phyloP scores from a whole-genome alignment of 2,113 vertebrate genomes.

The Chaenogobius annularis region DNA sequence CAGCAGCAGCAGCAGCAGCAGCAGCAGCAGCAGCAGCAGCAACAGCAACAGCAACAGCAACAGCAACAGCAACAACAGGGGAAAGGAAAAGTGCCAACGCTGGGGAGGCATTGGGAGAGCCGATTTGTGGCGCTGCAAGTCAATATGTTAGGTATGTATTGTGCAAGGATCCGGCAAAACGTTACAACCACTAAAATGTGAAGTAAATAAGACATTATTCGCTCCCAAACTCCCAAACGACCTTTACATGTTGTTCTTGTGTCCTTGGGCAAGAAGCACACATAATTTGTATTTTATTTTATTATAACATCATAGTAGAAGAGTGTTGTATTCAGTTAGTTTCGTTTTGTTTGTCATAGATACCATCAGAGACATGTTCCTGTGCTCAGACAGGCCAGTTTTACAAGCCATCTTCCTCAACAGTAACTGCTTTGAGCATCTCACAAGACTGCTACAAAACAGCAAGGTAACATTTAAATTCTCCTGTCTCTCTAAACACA shows the following conservation, averaged over 20 bases:
- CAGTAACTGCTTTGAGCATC: conserved; percentile 98
- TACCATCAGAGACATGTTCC: conserved; percentile 96
- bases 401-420: conserved; percentile 98
- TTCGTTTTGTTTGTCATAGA: conserved; percentile 70
- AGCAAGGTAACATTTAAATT: conserved; percentile 85
- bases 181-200: not conserved
- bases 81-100: conserved; percentile 52
- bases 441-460: conserved; percentile 94
- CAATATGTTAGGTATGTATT: conserved; percentile 88
- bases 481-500: not conserved
- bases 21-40: conserved; percentile 11
- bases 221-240: too few species aligned
- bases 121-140: conserved; percentile 91
- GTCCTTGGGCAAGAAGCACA: too few species aligned
- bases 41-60: conserved; percentile 29
- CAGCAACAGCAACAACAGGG: conserved; percentile 33
- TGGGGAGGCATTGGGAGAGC: conserved; percentile 86
- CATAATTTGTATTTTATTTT: too few species aligned
- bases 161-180: not conserved
- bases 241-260: too few species aligned
- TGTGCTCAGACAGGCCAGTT: conserved; percentile 94
- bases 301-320: not conserved
- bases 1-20: not conserved
- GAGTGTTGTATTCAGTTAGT: not conserved
- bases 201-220: too few species aligned